Base-by-base conservation (phyloP, 2,113 vertebrate species). In the Pontoporia blainvillei region DNA sequence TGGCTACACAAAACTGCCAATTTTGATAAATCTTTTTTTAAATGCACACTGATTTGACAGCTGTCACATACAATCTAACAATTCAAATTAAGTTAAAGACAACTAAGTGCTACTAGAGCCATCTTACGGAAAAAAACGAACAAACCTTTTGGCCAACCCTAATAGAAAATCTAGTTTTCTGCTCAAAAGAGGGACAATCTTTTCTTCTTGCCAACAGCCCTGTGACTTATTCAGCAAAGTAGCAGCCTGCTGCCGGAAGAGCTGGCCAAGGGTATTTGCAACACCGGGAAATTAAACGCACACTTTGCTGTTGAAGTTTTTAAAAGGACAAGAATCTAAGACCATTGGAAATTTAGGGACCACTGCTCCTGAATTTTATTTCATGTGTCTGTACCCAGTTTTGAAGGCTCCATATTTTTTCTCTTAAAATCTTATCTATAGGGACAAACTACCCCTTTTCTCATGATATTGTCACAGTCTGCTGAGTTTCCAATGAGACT, bases 321-420 rank as follows among this genome's bases (percentile, higher is more conserved):
- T 93, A 93, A 25, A 79, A 86, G 85, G 59, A 59, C 20, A 79
- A 64, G 91, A 86, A 86, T 8, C 25, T 15, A 61, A 96, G 95
- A 82, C 13, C 67, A 12, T 49, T 87, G 93, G 49, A 79, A 72
- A 90, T 44, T 39, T 21, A 49, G 89, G 75, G 54, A 14, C 15
- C 21, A 18, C 49, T 78, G 91, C 34, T 96, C 92, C 97, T 91
- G 54, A 87, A 94, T 96, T 97, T 90, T 84, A 86, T 86, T 96
- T 96, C 86, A 93, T 41, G 90, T 86, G 84, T 64, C 90, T 90
- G 44, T 66, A 89, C 73, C 94, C 52, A 27, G 36, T 54, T 95
- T 76, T 66, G 82, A 96, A 67, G 78, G 79, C 59, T 93, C 0
- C 6, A 59, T 14, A 12, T 20, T 14, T 79, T 79, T 72, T 62